Evolutionary conservation across 2,113 vertebrate genomes (phyloP), one percentile per base, ranked within the genome.

Genomic region (Colius striatus): DNA sequence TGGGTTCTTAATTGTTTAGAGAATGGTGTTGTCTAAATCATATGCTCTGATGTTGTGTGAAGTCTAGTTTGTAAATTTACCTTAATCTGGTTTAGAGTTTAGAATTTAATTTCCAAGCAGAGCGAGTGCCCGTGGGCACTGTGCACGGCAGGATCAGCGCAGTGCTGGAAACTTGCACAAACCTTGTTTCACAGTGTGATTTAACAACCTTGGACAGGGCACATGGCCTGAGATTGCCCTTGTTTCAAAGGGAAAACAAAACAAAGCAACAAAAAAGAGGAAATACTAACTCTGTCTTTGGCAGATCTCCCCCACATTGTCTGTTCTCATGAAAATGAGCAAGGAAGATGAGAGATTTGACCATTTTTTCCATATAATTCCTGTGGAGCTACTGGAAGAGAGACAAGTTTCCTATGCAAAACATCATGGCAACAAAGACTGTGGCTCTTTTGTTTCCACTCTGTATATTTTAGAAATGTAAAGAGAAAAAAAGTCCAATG

Each of bases 331-430:
- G 80, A 75, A 87, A 95, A 94, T 54, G n/a, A 84, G 73, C 67
- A 88, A 47, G 51, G 48, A 87, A 82, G 61, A 81, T n/a, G 72
- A 94, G 83, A 91, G 26, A 86, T 78, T n/a, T 83, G 82, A 79
- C n/a, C 43, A 29, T 86, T 91, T 93, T 93, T 92, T 76, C 57
- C 57, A 15, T 94, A 26, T 75, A 78, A 65, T 65, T 97, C 94
- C 91, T 89, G 77, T 30, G 57, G 94, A 94, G 84, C 36, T 92
- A n/a, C 79, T 94, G 91, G 91, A 92, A 83, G 36, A 70, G 55
- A 81, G 25, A 93, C 90, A 84, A 90, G 51, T 53, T 92, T 89
- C 88, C 90, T 60, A 36, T 72, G 73, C 84, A 60, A 60, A 93
- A 75, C 66, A 87, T 41, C 32, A 53, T 32, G 77, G 48, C 81